Conservation (phyloP, 2,888 invertebrate genomes). For the Diarsia brunnea region DNA sequence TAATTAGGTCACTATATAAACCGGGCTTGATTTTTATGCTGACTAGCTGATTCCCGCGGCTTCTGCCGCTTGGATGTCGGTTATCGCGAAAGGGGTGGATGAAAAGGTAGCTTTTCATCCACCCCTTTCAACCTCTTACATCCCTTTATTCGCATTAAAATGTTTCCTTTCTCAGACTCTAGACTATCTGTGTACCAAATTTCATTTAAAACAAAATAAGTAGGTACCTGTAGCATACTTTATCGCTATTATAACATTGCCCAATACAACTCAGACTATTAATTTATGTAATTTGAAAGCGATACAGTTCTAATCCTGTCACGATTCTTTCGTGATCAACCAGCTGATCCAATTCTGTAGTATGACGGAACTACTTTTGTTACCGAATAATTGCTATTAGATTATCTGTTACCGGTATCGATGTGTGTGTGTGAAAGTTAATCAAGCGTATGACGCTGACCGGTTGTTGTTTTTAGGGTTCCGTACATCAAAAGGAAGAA, state of each 20-base stretch:
- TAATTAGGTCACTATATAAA: slow-evolving; percentile 32
- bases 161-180: too few relatives aligned
- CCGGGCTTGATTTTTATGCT: slow-evolving; percentile 7
- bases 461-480: slow-evolving; percentile 1
- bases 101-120: too few relatives aligned
- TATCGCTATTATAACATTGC: slow-evolving; percentile 22
- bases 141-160: too few relatives aligned
- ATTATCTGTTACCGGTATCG: slow-evolving; percentile 62
- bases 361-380: slow-evolving; percentile 53
- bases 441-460: slow-evolving; percentile 33
- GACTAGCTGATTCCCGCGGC: too few relatives aligned
- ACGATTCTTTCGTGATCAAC: slow-evolving; percentile 77
- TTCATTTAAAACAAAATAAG: not conserved
- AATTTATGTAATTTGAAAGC: slow-evolving; percentile 83
- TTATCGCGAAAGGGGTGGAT: too few relatives aligned
- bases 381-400: slow-evolving; percentile 60
- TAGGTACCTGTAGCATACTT: slow-evolving; percentile 25
- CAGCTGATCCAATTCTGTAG: slow-evolving; percentile 62
- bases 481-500: too few relatives aligned
- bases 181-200: too few relatives aligned
- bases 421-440: slow-evolving; percentile 61
- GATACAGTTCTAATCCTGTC: slow-evolving; percentile 79
- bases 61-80: too few relatives aligned
- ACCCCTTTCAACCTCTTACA: too few relatives aligned
- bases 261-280: slow-evolving; percentile 27